phyloP scores from a whole-genome alignment of 2,888 invertebrate species.

The Ypsolopha sequella region DNA sequence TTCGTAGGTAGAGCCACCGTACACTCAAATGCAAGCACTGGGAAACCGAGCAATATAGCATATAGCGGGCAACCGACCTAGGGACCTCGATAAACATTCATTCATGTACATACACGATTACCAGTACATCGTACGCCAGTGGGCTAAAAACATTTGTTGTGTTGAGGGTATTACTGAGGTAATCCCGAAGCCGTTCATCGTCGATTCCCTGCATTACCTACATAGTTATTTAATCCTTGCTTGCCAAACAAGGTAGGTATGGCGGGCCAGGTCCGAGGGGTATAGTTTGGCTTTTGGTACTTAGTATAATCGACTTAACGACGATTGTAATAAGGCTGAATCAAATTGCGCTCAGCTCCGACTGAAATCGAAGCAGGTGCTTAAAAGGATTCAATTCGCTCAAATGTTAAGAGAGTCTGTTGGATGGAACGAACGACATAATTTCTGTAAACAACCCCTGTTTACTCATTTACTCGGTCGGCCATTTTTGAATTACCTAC shows the following conservation, averaged over 20 bases:
- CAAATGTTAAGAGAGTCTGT: constrained; percentile 41
- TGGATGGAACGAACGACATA: constrained; percentile 37
- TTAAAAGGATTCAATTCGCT: constrained; percentile 51
- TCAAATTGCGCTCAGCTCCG: constrained; percentile 26
- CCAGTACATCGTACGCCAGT: constrained; percentile 13
- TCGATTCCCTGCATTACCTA: constrained; percentile 63
- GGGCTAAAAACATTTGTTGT: constrained; percentile 63
- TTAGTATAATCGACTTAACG: constrained; percentile 39
- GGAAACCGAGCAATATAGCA: background rate
- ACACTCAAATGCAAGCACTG: constrained; percentile 22
- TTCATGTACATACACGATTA: background rate
- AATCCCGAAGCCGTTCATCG: constrained; percentile 67
- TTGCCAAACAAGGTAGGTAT: constrained; percentile 34
- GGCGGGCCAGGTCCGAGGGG: constrained; percentile 22
- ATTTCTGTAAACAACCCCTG: constrained; percentile 30
- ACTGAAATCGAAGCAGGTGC: constrained; percentile 42
- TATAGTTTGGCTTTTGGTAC: constrained; percentile 19
- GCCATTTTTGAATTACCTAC: constrained; percentile 17
- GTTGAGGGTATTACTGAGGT: constrained; percentile 59
- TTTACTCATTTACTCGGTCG: constrained; percentile 20
- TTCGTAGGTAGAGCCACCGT: constrained; percentile 7
- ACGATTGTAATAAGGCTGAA: constrained; percentile 39
- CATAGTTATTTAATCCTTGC: constrained; percentile 62
- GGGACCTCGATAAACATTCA: background rate
- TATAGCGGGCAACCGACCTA: background rate